These are phyloP conservation scores for Dryobates pubescens DNA, from an alignment of 2,797 vertebrate genomes.

Conservation along the genomic window DNA sequence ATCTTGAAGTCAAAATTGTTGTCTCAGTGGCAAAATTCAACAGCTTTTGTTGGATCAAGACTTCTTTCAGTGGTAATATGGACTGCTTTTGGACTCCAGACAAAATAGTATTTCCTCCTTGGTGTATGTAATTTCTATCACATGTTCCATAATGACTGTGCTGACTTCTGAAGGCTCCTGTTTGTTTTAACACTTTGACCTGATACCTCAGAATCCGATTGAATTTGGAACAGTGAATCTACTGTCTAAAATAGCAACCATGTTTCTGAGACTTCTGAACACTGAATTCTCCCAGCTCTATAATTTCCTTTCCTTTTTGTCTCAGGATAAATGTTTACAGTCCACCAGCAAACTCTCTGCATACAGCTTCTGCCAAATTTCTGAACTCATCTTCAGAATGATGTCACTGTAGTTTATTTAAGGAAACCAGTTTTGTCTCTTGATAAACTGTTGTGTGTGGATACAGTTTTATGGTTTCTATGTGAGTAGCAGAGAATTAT, in stretches of 20 bases:
- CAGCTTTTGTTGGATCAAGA: neutral
- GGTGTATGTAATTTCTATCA: neutral
- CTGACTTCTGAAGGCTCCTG: neutral
- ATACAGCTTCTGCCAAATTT: conserved; percentile 43
- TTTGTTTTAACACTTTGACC: neutral
- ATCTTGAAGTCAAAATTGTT: neutral
- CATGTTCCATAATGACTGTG: neutral
- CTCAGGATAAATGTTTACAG: conserved; percentile 14
- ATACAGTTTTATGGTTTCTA: conserved; percentile 73
- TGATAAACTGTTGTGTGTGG: conserved; percentile 74
- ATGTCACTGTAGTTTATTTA: conserved; percentile 80
- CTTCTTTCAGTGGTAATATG: neutral
- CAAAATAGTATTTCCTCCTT: neutral
- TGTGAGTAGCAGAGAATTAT: conserved; percentile 70
- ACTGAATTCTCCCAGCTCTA: neutral
- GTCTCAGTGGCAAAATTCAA: neutral
- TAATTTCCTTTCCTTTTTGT: neutral
- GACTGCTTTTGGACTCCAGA: neutral
- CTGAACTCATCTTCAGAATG: conserved; percentile 72
- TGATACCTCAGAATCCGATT: neutral
- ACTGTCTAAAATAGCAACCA: neutral
- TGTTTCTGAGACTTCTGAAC: neutral
- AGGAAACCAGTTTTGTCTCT: conserved; percentile 76
- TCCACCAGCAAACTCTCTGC: conserved; percentile 20
- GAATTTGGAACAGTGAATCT: neutral